Conservation (phyloP, 1,140 invertebrate species). For the Magallana gigas region DNA sequence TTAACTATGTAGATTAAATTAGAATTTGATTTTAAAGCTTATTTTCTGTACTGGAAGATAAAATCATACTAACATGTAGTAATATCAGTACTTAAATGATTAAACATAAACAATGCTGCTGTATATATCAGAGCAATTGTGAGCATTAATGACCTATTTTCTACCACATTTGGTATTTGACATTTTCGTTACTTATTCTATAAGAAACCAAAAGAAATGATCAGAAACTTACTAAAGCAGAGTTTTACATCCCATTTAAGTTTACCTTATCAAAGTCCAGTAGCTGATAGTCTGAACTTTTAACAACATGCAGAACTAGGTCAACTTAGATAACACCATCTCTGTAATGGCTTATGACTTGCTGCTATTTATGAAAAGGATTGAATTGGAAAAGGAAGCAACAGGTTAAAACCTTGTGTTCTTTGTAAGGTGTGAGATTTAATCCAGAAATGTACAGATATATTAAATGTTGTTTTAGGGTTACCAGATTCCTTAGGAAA, state of each 20-base stretch:
- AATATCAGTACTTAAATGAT: no score
- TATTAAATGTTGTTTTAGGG: slow-evolving; percentile 53
- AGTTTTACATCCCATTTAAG: background rate
- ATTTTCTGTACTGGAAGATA: no score
- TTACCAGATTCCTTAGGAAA: slow-evolving; percentile 65
- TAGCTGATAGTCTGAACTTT: slow-evolving; percentile 19
- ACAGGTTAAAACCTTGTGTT: background rate
- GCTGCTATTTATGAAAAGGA: background rate
- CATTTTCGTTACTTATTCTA: no score
- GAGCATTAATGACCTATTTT: no score
- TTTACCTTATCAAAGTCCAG: slow-evolving; percentile 20
- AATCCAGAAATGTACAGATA: background rate
- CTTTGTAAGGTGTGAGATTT: no score
- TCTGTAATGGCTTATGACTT: slow-evolving; percentile 7
- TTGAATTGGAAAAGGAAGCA: background rate
- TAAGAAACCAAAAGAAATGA: no score
- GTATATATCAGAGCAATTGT: no score
- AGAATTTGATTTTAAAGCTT: no score
- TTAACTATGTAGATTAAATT: no score
- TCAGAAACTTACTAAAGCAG: background rate
- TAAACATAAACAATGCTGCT: no score
- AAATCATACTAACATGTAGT: no score
- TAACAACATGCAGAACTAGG: background rate
- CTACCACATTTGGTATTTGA: no score
- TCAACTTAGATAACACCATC: slow-evolving; percentile 6